Evolutionary conservation across 1,140 invertebrate species (phyloP).

Genomic region (Pogonomyrmex barbatus): DNA sequence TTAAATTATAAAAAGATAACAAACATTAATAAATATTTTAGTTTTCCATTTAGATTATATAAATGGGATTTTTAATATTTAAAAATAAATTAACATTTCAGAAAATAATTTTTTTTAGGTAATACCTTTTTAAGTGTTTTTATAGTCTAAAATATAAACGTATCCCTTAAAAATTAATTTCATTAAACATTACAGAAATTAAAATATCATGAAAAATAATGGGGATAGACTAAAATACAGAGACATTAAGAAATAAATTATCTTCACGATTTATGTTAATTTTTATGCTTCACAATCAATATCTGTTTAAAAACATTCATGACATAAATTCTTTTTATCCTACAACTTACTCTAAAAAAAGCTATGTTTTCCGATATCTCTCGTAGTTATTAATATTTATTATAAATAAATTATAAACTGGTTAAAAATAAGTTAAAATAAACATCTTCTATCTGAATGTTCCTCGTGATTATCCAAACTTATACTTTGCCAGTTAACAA

Average conservation of each 20-base stretch:
- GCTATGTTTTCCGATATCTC: neutral
- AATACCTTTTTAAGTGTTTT: neutral
- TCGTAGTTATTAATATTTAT: constrained; percentile 21
- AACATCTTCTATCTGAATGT: neutral
- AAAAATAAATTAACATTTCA: neutral
- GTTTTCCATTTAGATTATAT: neutral
- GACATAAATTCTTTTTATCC: neutral
- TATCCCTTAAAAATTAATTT: neutral
- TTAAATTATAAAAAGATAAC: neutral
- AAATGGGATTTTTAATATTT: neutral
- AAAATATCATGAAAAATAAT: neutral
- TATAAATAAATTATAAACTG: neutral
- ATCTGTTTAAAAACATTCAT: neutral
- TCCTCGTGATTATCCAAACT: neutral
- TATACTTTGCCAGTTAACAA: neutral
- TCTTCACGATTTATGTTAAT: neutral
- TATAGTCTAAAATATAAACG: neutral
- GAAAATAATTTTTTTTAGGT: neutral
- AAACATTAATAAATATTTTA: neutral
- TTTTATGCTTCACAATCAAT: neutral
- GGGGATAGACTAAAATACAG: too few species aligned
- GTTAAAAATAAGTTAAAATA: neutral
- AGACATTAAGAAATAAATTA: neutral
- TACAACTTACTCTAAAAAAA: neutral
- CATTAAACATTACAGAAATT: neutral